Evolutionary conservation across 2,113 vertebrate genomes (phyloP).

Genomic region (Theristicus caerulescens): DNA sequence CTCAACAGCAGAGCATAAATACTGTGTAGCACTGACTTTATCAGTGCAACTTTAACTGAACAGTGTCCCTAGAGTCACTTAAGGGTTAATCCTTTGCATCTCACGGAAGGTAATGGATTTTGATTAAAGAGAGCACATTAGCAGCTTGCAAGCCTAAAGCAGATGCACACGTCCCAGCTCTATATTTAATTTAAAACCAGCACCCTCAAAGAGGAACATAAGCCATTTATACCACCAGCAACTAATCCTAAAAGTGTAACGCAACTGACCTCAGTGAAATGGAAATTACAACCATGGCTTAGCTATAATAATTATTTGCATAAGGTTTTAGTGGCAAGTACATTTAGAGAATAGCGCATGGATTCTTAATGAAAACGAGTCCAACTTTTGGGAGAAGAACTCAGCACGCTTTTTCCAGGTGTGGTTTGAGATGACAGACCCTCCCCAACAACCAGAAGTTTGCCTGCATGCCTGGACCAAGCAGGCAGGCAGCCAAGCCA

Average conservation of each 20-base stretch:
- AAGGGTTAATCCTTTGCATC: conserved; percentile 53
- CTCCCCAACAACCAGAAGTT: background rate
- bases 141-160: background rate
- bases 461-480: fast-evolving
- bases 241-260: conserved; percentile 24
- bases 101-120: conserved; percentile 30
- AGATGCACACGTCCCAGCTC: background rate
- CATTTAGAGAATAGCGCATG: background rate
- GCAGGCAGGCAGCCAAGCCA: background rate
- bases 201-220: conserved; percentile 15
- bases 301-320: conserved; percentile 55
- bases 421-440: background rate
- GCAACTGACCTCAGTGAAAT: conserved; percentile 38
- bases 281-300: conserved; percentile 5
- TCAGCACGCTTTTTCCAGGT: background rate
- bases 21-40: background rate
- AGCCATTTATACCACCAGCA: conserved; percentile 30
- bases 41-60: background rate
- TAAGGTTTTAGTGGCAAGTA: conserved; percentile 1
- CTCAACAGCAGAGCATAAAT: conserved; percentile 12
- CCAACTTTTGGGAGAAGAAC: background rate
- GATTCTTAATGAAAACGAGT: background rate
- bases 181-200: conserved; percentile 46
- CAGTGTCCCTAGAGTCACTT: background rate
- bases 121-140: conserved; percentile 24